Percentiles rank a stretch among this genome's conserved stretches.
Conservation (phyloP, 2,113 vertebrate genomes). For the Tetrao urogallus region DNA sequence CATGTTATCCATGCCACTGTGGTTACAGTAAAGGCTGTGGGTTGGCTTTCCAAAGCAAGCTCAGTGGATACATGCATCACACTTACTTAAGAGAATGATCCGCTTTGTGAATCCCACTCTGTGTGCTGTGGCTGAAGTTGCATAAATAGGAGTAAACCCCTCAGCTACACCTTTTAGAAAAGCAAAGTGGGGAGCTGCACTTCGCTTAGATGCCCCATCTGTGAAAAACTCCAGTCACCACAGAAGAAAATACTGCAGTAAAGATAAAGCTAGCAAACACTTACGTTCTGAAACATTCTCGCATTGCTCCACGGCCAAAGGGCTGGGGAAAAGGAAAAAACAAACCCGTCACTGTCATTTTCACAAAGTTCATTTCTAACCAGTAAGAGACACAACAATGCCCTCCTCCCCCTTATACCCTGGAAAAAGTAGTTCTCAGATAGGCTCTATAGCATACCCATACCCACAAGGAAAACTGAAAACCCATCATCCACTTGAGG, state of each 20-base stretch:
- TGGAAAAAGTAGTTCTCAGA: neutral
- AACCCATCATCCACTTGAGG: neutral
- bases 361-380: neutral
- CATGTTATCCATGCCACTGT: neutral
- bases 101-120: neutral
- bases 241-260: neutral
- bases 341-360: neutral
- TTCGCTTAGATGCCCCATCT: neutral
- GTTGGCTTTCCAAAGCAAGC: neutral
- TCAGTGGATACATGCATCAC: neutral
- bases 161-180: neutral
- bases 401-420: neutral
- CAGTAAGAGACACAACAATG: neutral
- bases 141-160: neutral
- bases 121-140: neutral
- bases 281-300: conserved; percentile 97
- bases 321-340: conserved; percentile 78
- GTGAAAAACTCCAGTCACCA: neutral
- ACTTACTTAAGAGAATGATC: accelerated
- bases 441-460: neutral
- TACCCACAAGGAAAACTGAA: neutral
- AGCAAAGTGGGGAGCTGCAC: accelerated
- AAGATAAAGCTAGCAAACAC: conserved; percentile 54
- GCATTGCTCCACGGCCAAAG: conserved; percentile 96
- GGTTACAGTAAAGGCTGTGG: neutral